Base-by-base conservation (phyloP, 2,113 vertebrate genomes). In the Leptobrachium ailaonicum region DNA sequence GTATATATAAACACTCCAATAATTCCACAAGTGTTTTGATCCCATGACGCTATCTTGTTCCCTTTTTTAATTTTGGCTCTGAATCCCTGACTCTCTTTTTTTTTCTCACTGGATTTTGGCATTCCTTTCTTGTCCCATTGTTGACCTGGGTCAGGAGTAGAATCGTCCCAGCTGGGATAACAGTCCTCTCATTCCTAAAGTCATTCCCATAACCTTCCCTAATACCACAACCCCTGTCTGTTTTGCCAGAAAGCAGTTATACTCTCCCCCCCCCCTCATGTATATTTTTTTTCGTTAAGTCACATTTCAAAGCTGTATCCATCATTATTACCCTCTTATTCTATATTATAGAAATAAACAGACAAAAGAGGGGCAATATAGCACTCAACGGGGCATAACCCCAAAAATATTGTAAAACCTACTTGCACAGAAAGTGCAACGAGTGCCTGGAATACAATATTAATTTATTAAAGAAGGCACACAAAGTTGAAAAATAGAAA, bases 141-240 rank as follows among this genome's bases (percentile, higher is more conserved):
- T 54, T 73, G 70, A 73, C 62, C 50, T 8, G 9, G 71, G 60
- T 73, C 71, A 80, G 44, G 14, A 11, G 5, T 44, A 56, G 70
- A 80, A 56, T 45, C 62, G 73, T 80, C 63, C 77, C 77, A 80
- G 77, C 77, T 80, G 77, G 70, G 70, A 80, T 80, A 73, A 80
- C 70, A 63, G 70, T 44, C 66, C 66, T 73, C 53, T 80, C 77
- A 80, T 80, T 80, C 77, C 77, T 80, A 14, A 62, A 42, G 50
- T 56, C 4, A 80, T 80, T 80, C 77, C 77, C 77, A 80, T 73
- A 80, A 80, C 77, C 77, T 80, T 13, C 62, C 72, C 44, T 53
- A 58, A 63, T 79, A 41, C 63, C 41, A 7, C 4, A 32, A n/a
- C 58, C 47, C 77, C 64, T 41, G 41, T 53, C 14, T 13, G 6